Evolutionary conservation across 2,888 invertebrate species (phyloP).

Genomic region (Acanthacorydalis orientalis): DNA sequence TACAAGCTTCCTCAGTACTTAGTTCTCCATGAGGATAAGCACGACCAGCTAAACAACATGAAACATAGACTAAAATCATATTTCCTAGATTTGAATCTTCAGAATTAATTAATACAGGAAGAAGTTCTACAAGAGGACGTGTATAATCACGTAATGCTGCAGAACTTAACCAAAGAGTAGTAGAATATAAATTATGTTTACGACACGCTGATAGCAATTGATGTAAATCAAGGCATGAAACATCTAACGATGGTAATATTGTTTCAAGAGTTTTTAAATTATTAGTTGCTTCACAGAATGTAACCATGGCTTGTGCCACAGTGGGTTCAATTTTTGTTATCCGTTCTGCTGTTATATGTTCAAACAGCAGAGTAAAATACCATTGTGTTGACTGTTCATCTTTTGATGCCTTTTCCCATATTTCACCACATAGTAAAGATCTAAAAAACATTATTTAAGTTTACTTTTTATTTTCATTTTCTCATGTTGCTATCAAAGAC

Average conservation of each 20-base stretch:
- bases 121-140: slow-evolving; percentile 51
- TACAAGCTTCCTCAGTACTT: slow-evolving; percentile 37
- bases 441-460: slow-evolving; percentile 18
- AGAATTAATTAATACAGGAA: slow-evolving; percentile 30
- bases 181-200: slow-evolving; percentile 17
- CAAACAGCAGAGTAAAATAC: slow-evolving; percentile 53
- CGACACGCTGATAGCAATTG: slow-evolving; percentile 31
- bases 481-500: too few species aligned
- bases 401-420: slow-evolving; percentile 40
- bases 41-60: slow-evolving; percentile 72
- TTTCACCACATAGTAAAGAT: slow-evolving; percentile 40
- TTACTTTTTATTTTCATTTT: too few species aligned
- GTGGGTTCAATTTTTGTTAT: slow-evolving; percentile 45
- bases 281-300: slow-evolving; percentile 42
- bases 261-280: slow-evolving; percentile 46
- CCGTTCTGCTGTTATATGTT: slow-evolving; percentile 47
- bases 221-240: slow-evolving; percentile 60
- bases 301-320: slow-evolving; percentile 55
- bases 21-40: slow-evolving; percentile 67
- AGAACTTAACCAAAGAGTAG: slow-evolving; percentile 53
- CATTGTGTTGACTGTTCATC: slow-evolving; percentile 26
- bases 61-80: slow-evolving; percentile 68
- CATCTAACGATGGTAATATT: slow-evolving; percentile 53
- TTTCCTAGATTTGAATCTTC: slow-evolving; percentile 51
- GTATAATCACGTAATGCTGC: slow-evolving; percentile 59